Base-by-base conservation (phyloP, 2,113 vertebrate species). In the Trichechus manatus region DNA sequence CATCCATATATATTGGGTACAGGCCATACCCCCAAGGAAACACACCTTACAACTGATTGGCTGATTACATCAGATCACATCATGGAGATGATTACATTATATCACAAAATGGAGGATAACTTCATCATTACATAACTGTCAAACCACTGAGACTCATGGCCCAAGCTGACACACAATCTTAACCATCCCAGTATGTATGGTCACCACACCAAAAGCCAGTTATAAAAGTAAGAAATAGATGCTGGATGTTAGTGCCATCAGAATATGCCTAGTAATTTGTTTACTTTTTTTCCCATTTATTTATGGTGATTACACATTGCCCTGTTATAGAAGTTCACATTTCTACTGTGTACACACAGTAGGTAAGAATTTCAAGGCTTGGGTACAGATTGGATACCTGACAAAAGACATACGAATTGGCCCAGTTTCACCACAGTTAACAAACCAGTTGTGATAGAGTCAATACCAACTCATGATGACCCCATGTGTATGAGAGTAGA, bases 181-280 rank as follows among this genome's bases (percentile, higher is more conserved):
- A 56, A 17, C 53, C 53, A 56, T 56, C 15, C 9, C 53, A 56
- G 13, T 56, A 15, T 68, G 31, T 68, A 1, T 50, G 27, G 2
- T 36, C 50, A 83, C 87, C 64, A 59, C 5, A 29, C 33, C 29
- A 75, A 64, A 44, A 83, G 53, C 39, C 47, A 74, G 15, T n/a
- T 87, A 17, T 56, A 61, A 87, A 93, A n/a, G 74, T 56, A 31
- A 66, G 75, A 96, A 85, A 81, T 59, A 25, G 74, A 74, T 64
- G n/a, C 4, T 39, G 61, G 31, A 10, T 77, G 15, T 80, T 79
- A 42, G 33, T 72, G 29, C n/a, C 59, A 23, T 44, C 64, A 44
- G n/a, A 78, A 74, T 91, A 72, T 22, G 0, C n/a, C 87, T 93
- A 72, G 91, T 31, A 47, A 56, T 87, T 7, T 20, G n/a, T 50